phyloP scores from a whole-genome alignment of 2,797 vertebrate species.

The Thaleichthys pacificus region DNA sequence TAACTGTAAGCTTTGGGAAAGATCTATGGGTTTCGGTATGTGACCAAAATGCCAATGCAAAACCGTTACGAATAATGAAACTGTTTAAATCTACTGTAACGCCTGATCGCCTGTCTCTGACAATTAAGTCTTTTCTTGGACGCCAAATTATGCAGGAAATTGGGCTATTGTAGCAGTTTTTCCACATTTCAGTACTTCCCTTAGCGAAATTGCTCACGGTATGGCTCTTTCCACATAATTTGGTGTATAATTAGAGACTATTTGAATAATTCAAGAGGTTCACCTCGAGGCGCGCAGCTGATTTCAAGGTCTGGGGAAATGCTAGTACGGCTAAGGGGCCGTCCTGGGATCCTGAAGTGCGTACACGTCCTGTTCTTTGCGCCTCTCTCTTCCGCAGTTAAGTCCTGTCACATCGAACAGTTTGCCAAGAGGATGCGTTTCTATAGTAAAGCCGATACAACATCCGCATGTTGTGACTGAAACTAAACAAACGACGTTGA shows the following conservation, averaged over 20 bases:
- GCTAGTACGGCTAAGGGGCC: neutral
- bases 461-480: slow-evolving; percentile 10
- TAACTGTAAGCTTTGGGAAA: too few species aligned
- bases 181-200: slow-evolving; percentile 69
- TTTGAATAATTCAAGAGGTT: slow-evolving; percentile 61
- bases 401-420: slow-evolving; percentile 7
- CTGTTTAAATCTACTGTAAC: too few species aligned
- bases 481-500: slow-evolving; percentile 1
- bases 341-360: neutral
- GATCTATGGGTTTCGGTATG: too few species aligned
- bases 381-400: slow-evolving; percentile 18
- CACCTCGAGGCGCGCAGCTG: slow-evolving; percentile 37
- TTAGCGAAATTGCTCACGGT: slow-evolving; percentile 57
- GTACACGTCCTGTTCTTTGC: slow-evolving; percentile 27
- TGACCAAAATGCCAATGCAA: too few species aligned
- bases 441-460: slow-evolving; percentile 24
- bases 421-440: slow-evolving; percentile 24
- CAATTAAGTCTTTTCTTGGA: neutral
- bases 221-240: slow-evolving; percentile 81
- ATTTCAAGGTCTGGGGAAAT: slow-evolving; percentile 3
- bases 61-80: too few species aligned
- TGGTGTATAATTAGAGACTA: slow-evolving; percentile 71
- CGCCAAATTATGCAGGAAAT: slow-evolving; percentile 67
- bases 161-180: slow-evolving; percentile 73
- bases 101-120: too few species aligned